phyloP scores from a whole-genome alignment of 2,113 vertebrate genomes.

The Oreochromis aureus region DNA sequence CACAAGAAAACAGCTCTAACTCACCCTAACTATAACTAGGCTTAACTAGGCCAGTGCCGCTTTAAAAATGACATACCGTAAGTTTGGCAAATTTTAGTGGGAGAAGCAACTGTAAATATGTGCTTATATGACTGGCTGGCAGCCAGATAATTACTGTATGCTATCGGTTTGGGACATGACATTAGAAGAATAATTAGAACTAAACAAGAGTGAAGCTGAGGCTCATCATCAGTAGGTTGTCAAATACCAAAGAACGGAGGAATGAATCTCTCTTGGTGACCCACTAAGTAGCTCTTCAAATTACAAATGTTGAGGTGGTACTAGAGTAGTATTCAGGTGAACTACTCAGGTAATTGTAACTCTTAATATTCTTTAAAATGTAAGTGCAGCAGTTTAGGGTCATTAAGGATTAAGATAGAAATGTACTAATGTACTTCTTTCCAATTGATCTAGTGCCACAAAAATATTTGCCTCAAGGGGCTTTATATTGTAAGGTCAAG shows the following conservation, averaged over 20 bases:
- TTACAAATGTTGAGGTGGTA: not conserved
- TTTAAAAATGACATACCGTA: not conserved
- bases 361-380: not conserved
- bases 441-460: not conserved
- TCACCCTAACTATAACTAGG: not conserved
- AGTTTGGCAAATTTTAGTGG: not conserved
- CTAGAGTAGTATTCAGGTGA: not conserved
- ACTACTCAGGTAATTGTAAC: not conserved
- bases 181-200: not conserved
- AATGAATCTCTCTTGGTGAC: not conserved
- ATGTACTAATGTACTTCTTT: not conserved
- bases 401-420: not conserved
- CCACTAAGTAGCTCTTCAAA: fast-evolving
- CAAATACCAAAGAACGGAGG: not conserved
- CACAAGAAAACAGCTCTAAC: not conserved
- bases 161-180: fast-evolving
- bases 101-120: not conserved
- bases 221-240: not conserved
- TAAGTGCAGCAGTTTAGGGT: not conserved
- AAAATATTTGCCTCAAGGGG: not conserved
- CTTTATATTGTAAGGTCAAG: not conserved
- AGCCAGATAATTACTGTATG: not conserved
- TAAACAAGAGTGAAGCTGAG: not conserved
- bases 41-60: not conserved
- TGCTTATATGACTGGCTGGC: not conserved